Evolutionary conservation across 1,140 invertebrate genomes (phyloP).

Genomic region (Meloidogyne chitwoodi): DNA sequence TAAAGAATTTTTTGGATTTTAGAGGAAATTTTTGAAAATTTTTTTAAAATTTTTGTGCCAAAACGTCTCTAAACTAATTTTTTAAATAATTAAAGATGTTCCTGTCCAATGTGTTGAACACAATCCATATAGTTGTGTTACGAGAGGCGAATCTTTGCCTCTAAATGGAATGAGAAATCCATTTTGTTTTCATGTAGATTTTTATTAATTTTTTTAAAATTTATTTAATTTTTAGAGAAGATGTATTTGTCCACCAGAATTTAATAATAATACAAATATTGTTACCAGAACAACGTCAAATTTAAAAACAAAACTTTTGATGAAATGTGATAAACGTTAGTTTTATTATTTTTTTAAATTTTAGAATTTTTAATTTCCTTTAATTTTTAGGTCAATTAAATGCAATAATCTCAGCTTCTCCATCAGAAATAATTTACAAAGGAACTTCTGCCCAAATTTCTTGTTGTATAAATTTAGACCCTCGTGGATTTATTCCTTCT

Average conservation of each 20-base stretch:
- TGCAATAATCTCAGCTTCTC: constrained; percentile 40
- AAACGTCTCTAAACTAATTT: not conserved
- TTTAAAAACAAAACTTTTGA: constrained; percentile 44
- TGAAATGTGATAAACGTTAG: constrained; percentile 57
- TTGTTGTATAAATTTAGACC: constrained; percentile 57
- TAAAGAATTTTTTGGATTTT: not conserved
- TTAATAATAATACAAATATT: constrained; percentile 46
- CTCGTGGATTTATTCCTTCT: constrained; percentile 44
- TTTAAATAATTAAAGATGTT: constrained; percentile 29
- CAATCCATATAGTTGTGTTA: constrained; percentile 38
- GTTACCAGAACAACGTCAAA: constrained; percentile 30
- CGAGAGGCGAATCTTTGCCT: constrained; percentile 45
- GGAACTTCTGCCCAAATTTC: constrained; percentile 48
- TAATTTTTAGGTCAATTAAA: constrained; percentile 49
- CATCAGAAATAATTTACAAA: constrained; percentile 43
- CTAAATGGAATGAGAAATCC: constrained; percentile 46
- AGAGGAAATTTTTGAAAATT: constrained; percentile 13
- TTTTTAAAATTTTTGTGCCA: too few relatives aligned
- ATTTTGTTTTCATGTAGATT: constrained; percentile 41
- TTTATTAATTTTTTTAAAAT: constrained; percentile 22
- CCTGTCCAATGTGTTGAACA: constrained; percentile 36
- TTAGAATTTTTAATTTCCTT: not conserved
- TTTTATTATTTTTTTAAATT: not conserved
- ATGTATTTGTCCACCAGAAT: constrained; percentile 53
- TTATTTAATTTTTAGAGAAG: constrained; percentile 14